Conservation (phyloP, 37 sponge, comb jelly and placozoan species). For the Aplysina aerophoba region DNA sequence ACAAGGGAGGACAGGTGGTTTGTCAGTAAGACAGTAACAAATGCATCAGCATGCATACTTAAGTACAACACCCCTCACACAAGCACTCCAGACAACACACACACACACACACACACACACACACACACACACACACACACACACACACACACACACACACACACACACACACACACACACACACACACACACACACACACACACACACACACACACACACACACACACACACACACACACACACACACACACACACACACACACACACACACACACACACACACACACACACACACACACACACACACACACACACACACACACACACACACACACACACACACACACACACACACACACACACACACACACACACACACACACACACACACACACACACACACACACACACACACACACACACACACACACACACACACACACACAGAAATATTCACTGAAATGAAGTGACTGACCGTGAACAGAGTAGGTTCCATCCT, state of each 20-base stretch:
- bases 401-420: constrained; percentile 18
- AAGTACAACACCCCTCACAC: too few species aligned
- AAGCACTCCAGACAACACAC: not conserved
- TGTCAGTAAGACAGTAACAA: too few species aligned
- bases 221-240: not conserved
- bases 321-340: too few species aligned
- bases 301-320: too few species aligned
- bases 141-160: not conserved
- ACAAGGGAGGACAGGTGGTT: too few species aligned
- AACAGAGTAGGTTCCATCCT: constrained; percentile 51
- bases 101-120: not conserved
- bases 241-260: not conserved
- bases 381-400: too few species aligned
- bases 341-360: too few species aligned
- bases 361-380: too few species aligned
- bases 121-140: not conserved
- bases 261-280: not conserved
- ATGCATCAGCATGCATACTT: too few species aligned
- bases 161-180: not conserved
- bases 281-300: not conserved
- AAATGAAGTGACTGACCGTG: constrained; percentile 29
- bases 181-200: not conserved
- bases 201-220: not conserved
- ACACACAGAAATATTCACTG: too few species aligned
- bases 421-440: not conserved